phyloP scores from a whole-genome alignment of 2,797 vertebrate species.

The Cirrhinus molitorella region DNA sequence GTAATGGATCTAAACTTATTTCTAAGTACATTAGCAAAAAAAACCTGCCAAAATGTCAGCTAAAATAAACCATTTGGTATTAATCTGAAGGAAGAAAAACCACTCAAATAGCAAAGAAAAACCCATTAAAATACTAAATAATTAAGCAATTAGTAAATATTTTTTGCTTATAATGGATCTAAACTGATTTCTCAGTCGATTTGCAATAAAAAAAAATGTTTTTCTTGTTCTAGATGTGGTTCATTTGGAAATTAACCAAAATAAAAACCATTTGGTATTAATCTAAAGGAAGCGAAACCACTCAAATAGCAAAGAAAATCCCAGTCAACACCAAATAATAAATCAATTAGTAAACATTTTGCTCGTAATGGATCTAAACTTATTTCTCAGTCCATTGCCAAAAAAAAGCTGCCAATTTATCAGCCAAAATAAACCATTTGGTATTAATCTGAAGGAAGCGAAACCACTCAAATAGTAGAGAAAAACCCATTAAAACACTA shows the following conservation, averaged over 20 bases:
- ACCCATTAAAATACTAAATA: no score
- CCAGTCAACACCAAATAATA: background rate
- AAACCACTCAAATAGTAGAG: background rate
- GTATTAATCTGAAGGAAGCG: background rate
- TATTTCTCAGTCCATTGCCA: background rate
- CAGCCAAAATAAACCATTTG: background rate
- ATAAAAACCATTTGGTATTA: no score
- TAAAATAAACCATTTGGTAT: background rate
- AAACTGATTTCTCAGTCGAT: no score
- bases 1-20: background rate
- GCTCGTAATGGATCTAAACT: slow-evolving; percentile 13
- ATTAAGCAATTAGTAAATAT: no score
- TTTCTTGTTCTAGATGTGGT: background rate
- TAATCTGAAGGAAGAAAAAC: background rate
- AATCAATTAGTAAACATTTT: background rate
- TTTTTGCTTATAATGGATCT: no score
- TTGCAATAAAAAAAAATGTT: no score
- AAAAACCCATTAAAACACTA: no score
- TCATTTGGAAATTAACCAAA: no score
- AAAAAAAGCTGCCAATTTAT: no score
- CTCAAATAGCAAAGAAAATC: background rate
- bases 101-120: no score
- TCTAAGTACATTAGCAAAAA: background rate
- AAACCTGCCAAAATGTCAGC: background rate
- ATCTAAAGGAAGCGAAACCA: background rate